phyloP scores from a whole-genome alignment of 2,888 invertebrate genomes.

The Ligdia adustata region DNA sequence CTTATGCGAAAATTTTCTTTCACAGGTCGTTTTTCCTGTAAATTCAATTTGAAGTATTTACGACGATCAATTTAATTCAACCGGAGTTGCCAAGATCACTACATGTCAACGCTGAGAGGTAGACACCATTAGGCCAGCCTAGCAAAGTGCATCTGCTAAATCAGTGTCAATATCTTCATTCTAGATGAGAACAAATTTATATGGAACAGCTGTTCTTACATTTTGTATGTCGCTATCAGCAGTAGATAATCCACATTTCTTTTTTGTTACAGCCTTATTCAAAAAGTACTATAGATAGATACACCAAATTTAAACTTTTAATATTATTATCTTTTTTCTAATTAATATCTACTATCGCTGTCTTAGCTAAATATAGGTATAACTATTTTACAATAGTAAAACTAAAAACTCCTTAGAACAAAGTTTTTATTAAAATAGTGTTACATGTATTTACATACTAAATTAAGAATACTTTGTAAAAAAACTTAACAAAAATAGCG shows the following conservation, averaged over 20 bases:
- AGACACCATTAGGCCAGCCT: neutral
- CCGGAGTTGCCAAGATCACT: constrained; percentile 13
- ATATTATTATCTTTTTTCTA: too few species aligned
- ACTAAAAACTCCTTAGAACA: constrained; percentile 50
- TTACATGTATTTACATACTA: constrained; percentile 61
- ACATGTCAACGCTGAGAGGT: constrained; percentile 4
- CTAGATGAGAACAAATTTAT: constrained; percentile 9
- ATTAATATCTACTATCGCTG: too few species aligned
- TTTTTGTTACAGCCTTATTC: too few species aligned
- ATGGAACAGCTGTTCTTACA: constrained; percentile 12
- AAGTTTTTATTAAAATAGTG: constrained; percentile 59
- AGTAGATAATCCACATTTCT: too few species aligned
- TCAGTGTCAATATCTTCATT: constrained; percentile 18
- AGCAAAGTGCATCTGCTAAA: constrained; percentile 16
- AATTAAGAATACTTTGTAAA: constrained; percentile 43
- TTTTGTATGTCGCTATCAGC: too few species aligned
- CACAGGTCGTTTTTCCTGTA: neutral
- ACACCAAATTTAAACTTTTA: too few species aligned
- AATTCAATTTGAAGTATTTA: constrained; percentile 7
- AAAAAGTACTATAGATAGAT: too few species aligned
- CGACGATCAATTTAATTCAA: constrained; percentile 8
- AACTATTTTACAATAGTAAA: constrained; percentile 27
- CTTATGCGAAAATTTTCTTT: too few species aligned
- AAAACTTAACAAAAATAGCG: constrained; percentile 58
- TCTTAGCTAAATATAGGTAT: too few species aligned